These are phyloP conservation scores for Tethea ocularis DNA, from an alignment of 2,888 invertebrate species.

Conservation along the genomic window DNA sequence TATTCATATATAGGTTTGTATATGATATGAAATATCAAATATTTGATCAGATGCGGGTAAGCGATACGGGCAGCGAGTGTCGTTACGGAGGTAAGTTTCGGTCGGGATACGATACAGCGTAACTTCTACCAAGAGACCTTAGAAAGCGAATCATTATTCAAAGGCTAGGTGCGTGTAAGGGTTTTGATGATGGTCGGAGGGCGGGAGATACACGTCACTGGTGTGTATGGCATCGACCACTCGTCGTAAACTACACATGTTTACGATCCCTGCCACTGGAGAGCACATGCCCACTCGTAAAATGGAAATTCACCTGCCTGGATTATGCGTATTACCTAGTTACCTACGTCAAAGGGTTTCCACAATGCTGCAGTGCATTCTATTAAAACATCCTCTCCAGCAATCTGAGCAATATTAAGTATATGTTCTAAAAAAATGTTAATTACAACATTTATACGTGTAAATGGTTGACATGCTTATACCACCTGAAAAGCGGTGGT, in stretches of 20 bases:
- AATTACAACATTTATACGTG: too few species aligned
- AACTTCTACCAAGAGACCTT: background rate
- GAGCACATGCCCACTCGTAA: constrained; percentile 60
- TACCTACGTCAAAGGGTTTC: constrained; percentile 30
- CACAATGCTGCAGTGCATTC: constrained; percentile 21
- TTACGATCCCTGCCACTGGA: constrained; percentile 52
- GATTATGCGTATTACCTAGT: constrained; percentile 55
- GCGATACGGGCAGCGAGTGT: background rate
- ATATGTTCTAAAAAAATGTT: too few species aligned
- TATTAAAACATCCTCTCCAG: background rate
- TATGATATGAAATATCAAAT: constrained; percentile 4
- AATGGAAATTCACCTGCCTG: constrained; percentile 59
- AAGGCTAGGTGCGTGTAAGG: constrained; percentile 18
- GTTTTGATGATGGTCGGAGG: constrained; percentile 31
- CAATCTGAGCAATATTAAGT: too few species aligned
- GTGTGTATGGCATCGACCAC: constrained; percentile 32
- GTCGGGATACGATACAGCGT: constrained; percentile 2
- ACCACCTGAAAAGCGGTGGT: too few species aligned
- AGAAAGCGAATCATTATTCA: constrained; percentile 11
- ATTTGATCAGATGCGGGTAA: constrained; percentile 1
- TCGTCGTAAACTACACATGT: constrained; percentile 64
- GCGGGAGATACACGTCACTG: constrained; percentile 7
- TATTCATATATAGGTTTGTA: background rate
- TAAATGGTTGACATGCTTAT: too few species aligned
- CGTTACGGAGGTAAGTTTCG: constrained; percentile 2